Evolutionary conservation across 2,113 vertebrate species (phyloP).

Genomic region (Saguinus midas): DNA sequence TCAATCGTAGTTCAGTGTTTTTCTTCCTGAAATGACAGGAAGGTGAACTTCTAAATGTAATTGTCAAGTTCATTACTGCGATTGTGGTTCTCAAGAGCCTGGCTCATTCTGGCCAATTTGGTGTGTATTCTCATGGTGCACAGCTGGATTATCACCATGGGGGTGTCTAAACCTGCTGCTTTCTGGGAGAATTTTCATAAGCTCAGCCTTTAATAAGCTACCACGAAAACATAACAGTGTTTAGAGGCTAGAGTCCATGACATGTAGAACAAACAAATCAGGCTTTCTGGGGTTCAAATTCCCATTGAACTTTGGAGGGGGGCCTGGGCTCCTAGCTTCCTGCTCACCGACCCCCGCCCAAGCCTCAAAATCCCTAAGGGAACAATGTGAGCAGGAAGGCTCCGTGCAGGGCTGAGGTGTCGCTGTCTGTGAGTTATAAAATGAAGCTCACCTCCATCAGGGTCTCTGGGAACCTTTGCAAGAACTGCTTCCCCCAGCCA

Average conservation of each 20-base stretch:
- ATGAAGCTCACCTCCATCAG: constrained; percentile 81
- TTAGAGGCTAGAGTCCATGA: background rate
- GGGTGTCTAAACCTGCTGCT: background rate
- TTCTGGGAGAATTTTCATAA: constrained; percentile 1
- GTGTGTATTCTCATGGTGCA: background rate
- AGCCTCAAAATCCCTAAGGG: background rate
- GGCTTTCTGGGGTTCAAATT: background rate
- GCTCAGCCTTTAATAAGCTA: background rate
- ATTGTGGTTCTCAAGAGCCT: background rate
- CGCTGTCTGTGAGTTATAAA: background rate
- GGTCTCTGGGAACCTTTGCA: constrained; percentile 74
- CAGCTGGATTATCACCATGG: background rate
- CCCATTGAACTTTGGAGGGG: background rate
- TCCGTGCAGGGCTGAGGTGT: background rate
- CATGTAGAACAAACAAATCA: background rate
- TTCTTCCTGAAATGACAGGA: background rate
- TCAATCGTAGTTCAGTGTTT: background rate
- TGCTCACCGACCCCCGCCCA: background rate
- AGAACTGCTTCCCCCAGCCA: constrained; percentile 84
- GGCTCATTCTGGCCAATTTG: background rate
- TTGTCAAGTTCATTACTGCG: background rate
- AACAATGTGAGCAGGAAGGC: background rate
- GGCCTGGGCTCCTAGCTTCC: background rate
- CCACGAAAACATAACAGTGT: background rate
- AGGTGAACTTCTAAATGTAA: background rate